These are phyloP conservation scores for Malacoctenus gilli DNA, from an alignment of 2,797 vertebrate genomes.

Conservation along the genomic window DNA sequence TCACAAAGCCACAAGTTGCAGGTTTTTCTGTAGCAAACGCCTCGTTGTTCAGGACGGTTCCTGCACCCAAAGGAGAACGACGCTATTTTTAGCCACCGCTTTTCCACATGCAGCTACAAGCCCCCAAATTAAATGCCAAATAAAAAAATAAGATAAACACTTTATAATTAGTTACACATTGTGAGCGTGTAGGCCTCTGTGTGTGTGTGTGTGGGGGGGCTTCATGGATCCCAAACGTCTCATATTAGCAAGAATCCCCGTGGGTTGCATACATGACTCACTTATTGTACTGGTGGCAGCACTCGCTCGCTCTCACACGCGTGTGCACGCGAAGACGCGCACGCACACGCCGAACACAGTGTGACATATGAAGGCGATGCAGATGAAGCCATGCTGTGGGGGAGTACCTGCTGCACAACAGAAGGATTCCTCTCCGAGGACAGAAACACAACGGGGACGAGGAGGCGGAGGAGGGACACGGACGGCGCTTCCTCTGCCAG, in stretches of 20 bases:
- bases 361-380: slow-evolving; percentile 40
- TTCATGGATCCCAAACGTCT: slow-evolving; percentile 32
- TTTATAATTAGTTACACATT: slow-evolving; percentile 3
- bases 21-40: too few relatives aligned
- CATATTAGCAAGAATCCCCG: slow-evolving; percentile 40
- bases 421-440: slow-evolving; percentile 61
- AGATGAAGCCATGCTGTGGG: slow-evolving; percentile 54
- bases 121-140: background rate
- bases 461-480: slow-evolving; percentile 53
- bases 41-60: background rate
- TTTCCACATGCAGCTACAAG: background rate
- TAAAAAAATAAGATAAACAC: slow-evolving; percentile 1
- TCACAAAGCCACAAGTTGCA: too few relatives aligned
- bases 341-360: slow-evolving; percentile 9
- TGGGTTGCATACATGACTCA: slow-evolving; percentile 54
- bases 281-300: slow-evolving; percentile 43
- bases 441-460: slow-evolving; percentile 34
- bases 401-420: slow-evolving; percentile 58
- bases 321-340: slow-evolving; percentile 7
- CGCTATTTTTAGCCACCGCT: background rate
- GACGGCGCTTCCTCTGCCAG: slow-evolving; percentile 46
- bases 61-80: background rate
- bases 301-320: slow-evolving; percentile 19
- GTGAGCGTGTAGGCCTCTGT: background rate
- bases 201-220: slow-evolving; percentile 7